Conservation (phyloP, 2,113 vertebrate species). For the Ahaetulla prasina region DNA sequence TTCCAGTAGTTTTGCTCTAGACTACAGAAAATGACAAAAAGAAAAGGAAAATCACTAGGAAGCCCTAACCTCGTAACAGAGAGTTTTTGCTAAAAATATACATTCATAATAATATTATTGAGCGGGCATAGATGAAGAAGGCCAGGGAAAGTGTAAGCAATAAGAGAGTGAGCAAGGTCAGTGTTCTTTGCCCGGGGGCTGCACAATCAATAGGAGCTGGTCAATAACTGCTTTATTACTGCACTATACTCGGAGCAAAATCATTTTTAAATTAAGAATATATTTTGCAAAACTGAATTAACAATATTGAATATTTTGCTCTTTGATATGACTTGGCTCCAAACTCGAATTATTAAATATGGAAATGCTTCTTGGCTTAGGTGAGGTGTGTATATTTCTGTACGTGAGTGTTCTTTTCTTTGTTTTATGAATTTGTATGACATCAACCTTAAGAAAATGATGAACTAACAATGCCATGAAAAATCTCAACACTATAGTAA, state of each 20-base stretch:
- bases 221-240: slow-evolving; percentile 99
- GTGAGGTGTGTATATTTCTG: slow-evolving; percentile 13
- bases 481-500: neutral
- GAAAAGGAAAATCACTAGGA: slow-evolving; percentile 75
- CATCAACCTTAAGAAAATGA: slow-evolving; percentile 52
- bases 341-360: slow-evolving; percentile 82
- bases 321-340: slow-evolving; percentile 79
- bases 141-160: slow-evolving; percentile 85
- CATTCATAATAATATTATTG: slow-evolving; percentile 99
- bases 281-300: slow-evolving; percentile 90
- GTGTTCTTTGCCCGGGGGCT: slow-evolving; percentile 94
- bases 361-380: slow-evolving; percentile 69
- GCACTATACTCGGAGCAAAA: slow-evolving; percentile 92
- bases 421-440: slow-evolving; percentile 49
- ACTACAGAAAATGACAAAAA: slow-evolving; percentile 73
- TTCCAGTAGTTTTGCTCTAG: slow-evolving; percentile 33
- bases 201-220: slow-evolving; percentile 97
- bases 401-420: neutral
- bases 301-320: slow-evolving; percentile 90
- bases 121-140: slow-evolving; percentile 88
- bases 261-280: slow-evolving; percentile 97
- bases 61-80: slow-evolving; percentile 88
- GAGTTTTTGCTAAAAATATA: slow-evolving; percentile 94
- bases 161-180: slow-evolving; percentile 92
- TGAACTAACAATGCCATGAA: slow-evolving; percentile 46